These are phyloP conservation scores for Hippocampus comes DNA, from an alignment of 2,113 vertebrate genomes.

Conservation along the genomic window DNA sequence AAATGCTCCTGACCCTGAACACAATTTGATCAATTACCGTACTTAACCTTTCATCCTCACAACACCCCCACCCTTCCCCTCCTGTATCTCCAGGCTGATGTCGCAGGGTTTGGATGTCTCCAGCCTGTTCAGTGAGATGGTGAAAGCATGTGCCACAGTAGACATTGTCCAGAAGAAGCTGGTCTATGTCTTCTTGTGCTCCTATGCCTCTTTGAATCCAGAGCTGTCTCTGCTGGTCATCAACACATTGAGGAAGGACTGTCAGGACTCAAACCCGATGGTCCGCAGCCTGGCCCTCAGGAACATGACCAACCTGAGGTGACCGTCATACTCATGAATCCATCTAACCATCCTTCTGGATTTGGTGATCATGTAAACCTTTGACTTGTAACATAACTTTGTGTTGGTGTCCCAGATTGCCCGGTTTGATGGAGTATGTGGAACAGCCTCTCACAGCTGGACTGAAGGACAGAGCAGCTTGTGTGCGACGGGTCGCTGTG, in stretches of 20 bases:
- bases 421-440: conserved; percentile 87
- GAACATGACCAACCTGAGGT: conserved; percentile 92
- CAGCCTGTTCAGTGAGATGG: conserved; percentile 90
- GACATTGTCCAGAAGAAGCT: conserved; percentile 94
- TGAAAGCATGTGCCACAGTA: conserved; percentile 87
- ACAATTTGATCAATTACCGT: not conserved
- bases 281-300: conserved; percentile 88
- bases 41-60: not conserved
- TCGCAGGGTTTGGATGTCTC: conserved; percentile 88
- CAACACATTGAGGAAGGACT: conserved; percentile 91
- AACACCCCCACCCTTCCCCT: not conserved
- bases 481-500: conserved; percentile 88
- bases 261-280: conserved; percentile 90
- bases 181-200: conserved; percentile 89
- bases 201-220: conserved; percentile 84
- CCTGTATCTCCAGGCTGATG: conserved; percentile 76
- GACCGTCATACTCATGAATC: not conserved
- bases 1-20: not conserved
- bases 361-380: not conserved
- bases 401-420: conserved; percentile 73
- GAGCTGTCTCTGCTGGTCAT: conserved; percentile 90
- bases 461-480: conserved; percentile 87
- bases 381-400: not conserved
- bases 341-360: not conserved
- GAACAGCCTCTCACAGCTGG: conserved; percentile 85